Base-by-base conservation (phyloP, 1,140 invertebrate genomes). In the Anadara kagoshimensis region DNA sequence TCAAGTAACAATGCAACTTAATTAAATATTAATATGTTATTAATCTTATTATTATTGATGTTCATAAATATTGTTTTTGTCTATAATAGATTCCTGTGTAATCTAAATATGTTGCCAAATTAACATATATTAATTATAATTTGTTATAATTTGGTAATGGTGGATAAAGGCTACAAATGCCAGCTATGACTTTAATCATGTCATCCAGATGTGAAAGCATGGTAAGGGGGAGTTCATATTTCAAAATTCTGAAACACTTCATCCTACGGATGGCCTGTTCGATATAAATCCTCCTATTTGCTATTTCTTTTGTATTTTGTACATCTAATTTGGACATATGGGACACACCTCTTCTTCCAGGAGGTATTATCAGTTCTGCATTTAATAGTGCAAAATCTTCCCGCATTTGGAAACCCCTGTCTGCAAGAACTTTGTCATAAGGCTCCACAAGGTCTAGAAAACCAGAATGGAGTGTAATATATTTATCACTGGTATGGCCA, bases 371-470 rank as follows among this genome's bases (percentile, higher is more conserved):
- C 5, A 64, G 41, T 43, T 63, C 53, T 10, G 69, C 26, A 2
- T 44, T 24, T 20, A 64, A 26, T 14, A 57, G 20, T 12, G 69
- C 44, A 7, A 58, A 24, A 18, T 71, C 51, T 36, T 62, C 59
- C 20, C 45, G n/a, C 24, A 71, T 44, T 54, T 80, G 78, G 73
- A 90, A 89, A 22, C 88, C 87, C 83, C 88, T 86, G 69, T 90
- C 88, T 10, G 86, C 88, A 53, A 90, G 75, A 66, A 90, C 83
- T 18, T 76, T 24, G 80, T 89, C 88, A 57, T 83, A 87, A 64
- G 76, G 74, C 83, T 89, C 84, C 59, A 90, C 69, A 59, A 82
- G 61, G 80, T 90, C 77, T 69, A 90, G 61, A 65, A 90, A 83
- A 12, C 85, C 87, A 57, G 78, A 84, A 69, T 88, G 73, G 11